A percentile compares a stretch with the other conserved stretches of the same genome.
phyloP scores from a whole-genome alignment of 2,888 invertebrate genomes.

The Sarcophaga caerulescens region DNA sequence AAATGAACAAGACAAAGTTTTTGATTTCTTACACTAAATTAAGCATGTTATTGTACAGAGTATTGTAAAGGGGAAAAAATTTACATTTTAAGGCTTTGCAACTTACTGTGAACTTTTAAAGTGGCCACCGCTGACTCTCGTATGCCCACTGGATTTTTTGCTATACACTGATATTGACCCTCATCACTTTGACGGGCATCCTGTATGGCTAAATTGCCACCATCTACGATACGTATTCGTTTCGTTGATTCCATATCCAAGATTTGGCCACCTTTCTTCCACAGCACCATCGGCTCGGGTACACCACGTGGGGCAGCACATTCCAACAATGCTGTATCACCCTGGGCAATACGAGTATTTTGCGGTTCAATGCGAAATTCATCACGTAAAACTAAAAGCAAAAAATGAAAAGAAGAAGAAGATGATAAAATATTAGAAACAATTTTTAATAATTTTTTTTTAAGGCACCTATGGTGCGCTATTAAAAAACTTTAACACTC shows the following conservation, averaged over 20 bases:
- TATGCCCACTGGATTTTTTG: slow-evolving; percentile 90
- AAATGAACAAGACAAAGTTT: too few relatives aligned
- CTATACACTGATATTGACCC: slow-evolving; percentile 91
- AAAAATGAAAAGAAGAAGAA: not conserved
- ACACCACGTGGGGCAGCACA: slow-evolving; percentile 94
- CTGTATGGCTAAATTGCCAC: slow-evolving; percentile 90
- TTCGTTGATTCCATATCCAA: slow-evolving; percentile 87
- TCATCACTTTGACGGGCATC: slow-evolving; percentile 90
- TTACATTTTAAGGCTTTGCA: not conserved
- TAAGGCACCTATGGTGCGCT: too few relatives aligned
- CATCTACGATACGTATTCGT: slow-evolving; percentile 88
- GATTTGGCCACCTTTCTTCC: slow-evolving; percentile 92
- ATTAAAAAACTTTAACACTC: too few relatives aligned
- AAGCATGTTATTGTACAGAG: too few relatives aligned
- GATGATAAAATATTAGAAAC: too few relatives aligned
- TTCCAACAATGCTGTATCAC: slow-evolving; percentile 91
- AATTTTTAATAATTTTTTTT: too few relatives aligned
- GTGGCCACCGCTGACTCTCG: slow-evolving; percentile 88
- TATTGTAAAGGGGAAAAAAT: too few relatives aligned
- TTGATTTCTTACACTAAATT: too few relatives aligned
- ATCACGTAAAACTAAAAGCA: slow-evolving; percentile 88
- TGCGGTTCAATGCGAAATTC: slow-evolving; percentile 94
- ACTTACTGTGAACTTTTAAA: slow-evolving; percentile 88
- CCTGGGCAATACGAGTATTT: slow-evolving; percentile 91
- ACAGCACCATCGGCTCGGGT: slow-evolving; percentile 92